Base-by-base conservation (phyloP, 2,113 vertebrate genomes). In the Xenopus laevis region DNA sequence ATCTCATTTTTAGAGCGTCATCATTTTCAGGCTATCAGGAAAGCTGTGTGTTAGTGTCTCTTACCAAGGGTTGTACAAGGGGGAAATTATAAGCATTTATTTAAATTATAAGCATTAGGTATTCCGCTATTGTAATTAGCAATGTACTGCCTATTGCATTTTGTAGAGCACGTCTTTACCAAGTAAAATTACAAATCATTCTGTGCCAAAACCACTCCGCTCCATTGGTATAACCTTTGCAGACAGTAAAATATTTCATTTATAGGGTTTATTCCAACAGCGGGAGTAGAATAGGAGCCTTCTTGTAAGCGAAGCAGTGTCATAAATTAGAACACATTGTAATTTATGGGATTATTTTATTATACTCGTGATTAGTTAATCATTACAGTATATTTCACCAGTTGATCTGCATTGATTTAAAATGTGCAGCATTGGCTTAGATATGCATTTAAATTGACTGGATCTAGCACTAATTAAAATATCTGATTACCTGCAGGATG, bases 101-200 rank as follows among this genome's bases (percentile, higher is more conserved):
- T n/a, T n/a, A 17, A 17, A n/a, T 58, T 58, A 18, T 6, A 17
- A 18, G 6, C 33, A 7, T 40, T 40, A 7, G 33, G 33, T 7
- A 40, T 40, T 58, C 15, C 1, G 53, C 82, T 80, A 78, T 80
- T 58, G 53, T 81, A 84, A 86, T 85, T 81, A 83, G 61, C 80
- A 87, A 86, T 82, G 83, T 83, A 84, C 79, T 71, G 45, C 45
- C 65, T 23, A n/a, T 65, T 68, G 81, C 79, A 84, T 86, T 82
- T 78, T 82, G n/a, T 84, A 73, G 81, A 50, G 74, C 11, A 33
- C 21, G 27, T 44, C 74, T 86, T 78, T 75, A 81, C 68, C 58
- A 65, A 78, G 74, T 75, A 79, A 81, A 68, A 73, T 58, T 81
- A 45, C 67, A 85, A 85, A 83, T 79, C 72, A 72, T n/a, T 50